Conservation (phyloP, 2,113 vertebrate genomes). For the Enhydra lutris region DNA sequence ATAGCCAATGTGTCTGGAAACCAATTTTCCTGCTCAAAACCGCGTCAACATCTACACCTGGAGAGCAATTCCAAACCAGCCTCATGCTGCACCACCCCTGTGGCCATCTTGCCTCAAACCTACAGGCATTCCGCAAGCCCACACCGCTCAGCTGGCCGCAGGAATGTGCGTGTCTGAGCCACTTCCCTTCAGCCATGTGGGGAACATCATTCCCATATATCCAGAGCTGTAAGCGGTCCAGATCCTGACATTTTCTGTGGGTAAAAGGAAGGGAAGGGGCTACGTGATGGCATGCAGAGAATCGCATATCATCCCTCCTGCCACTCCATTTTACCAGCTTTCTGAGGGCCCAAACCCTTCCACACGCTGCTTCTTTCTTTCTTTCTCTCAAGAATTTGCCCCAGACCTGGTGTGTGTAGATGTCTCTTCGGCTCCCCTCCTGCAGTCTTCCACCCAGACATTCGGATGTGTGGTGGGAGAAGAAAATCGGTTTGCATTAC, state of each 20-base stretch:
- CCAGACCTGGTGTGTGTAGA: not conserved
- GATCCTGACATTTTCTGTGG: conserved; percentile 51
- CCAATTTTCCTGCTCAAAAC: not conserved
- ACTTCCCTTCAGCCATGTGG: conserved; percentile 78
- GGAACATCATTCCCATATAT: conserved; percentile 66
- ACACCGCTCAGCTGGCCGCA: conserved; percentile 70
- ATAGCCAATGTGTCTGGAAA: not conserved
- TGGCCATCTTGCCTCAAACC: conserved; percentile 61
- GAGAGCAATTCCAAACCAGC: not conserved
- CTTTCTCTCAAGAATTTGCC: conserved; percentile 11
- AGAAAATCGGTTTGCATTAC: not conserved
- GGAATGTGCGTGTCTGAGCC: conserved; percentile 73
- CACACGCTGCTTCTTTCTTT: conserved; percentile 10
- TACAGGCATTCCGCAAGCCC: conserved; percentile 32
- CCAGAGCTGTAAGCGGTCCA: conserved; percentile 15
- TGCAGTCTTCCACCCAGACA: not conserved
- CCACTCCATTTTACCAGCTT: not conserved
- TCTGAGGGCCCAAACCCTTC: not conserved
- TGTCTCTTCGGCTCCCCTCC: not conserved
- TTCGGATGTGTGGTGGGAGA: not conserved
- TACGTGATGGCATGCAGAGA: not conserved
- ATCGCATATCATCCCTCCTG: not conserved
- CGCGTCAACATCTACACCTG: not conserved
- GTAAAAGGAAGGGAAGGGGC: not conserved
- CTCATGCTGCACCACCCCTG: not conserved